Percentiles rank a stretch among this genome's conserved stretches.
phyloP scores from a whole-genome alignment of 2,888 invertebrate species.

The Xanthorhoe designata region DNA sequence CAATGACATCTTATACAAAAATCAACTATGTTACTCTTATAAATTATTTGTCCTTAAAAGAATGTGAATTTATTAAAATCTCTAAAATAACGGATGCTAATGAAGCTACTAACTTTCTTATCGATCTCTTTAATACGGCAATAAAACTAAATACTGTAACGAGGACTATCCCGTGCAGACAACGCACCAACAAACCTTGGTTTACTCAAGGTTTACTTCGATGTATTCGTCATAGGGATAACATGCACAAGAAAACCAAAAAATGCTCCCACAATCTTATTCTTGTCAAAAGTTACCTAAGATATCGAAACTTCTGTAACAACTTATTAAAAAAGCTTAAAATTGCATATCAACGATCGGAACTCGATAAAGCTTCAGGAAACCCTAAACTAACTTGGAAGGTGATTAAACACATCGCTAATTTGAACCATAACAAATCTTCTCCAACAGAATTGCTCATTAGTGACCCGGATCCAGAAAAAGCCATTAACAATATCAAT shows the following conservation, averaged over 20 bases:
- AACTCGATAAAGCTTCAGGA: not conserved
- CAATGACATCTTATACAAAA: too few relatives aligned
- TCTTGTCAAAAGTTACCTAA: not conserved
- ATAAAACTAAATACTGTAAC: not conserved
- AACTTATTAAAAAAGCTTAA: slow-evolving; percentile 3
- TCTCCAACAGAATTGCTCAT: not conserved
- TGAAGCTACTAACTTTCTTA: not conserved
- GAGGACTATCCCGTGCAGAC: not conserved
- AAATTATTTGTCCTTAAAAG: not conserved
- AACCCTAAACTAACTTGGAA: not conserved
- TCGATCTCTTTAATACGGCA: not conserved
- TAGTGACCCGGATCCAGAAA: not conserved
- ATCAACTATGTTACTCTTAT: not conserved
- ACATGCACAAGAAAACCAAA: not conserved
- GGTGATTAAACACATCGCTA: slow-evolving; percentile 1
- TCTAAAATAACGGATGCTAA: not conserved
- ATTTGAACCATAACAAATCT: not conserved
- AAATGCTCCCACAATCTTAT: not conserved
- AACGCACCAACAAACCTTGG: slow-evolving; percentile 2
- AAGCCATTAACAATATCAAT: not conserved
- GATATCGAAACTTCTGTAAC: slow-evolving; percentile 5
- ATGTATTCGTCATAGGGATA: slow-evolving; percentile 3
- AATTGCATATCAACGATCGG: not conserved
- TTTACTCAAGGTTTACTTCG: not conserved
- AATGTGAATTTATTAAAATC: not conserved